Evolutionary conservation across 1,140 invertebrate species (phyloP), one percentile per base, ranked within the genome.

Genomic region (Agrypnia vestita): DNA sequence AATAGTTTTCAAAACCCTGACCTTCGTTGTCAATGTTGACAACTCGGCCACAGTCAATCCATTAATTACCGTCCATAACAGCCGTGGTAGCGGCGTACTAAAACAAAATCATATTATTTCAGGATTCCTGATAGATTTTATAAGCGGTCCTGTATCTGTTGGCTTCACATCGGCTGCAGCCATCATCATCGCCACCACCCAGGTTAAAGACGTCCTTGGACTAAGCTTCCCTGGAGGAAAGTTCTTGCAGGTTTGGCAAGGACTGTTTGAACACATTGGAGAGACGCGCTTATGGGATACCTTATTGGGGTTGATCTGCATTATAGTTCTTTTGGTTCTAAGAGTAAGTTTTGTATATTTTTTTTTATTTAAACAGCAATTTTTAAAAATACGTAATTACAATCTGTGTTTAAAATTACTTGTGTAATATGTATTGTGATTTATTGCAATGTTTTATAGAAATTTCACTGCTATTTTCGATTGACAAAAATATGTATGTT

Each of bases 111-210:
- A 12, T 13, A 44, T 76, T 74, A 21, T 81, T 81, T 74, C 88
- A 97, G 96, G 96, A 67, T 97, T 97, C 86, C 88, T 98, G 78
- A 94, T 97, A 80, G 95, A 97, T 87, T 97, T 97, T 88, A 97
- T 98, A 83, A 96, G 95, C 35, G 94, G 95, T 47, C 95, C 96
- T n/a, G 96, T 97, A 17, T 96, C 96, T 13, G 94, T 95, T 76
- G 96, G 95, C 0, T 98, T 97, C 87, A 97, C 96, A 0, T 96
- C 95, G 11, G 96, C 96, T 0, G 96, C 96, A 0, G 95, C 96
- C 46, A 95, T 97, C 76, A 96, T 96, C 61, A 97, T 97, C 61
- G 95, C 94, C 4, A 94, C 94, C 61, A 94, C 95, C 11, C 96
- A 97, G 89, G 89, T 97, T 25, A 97, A 96, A 87, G 93, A 94